These are phyloP conservation scores for Eumerus sabulonum DNA, from an alignment of 2,888 invertebrate species.

Conservation along the genomic window DNA sequence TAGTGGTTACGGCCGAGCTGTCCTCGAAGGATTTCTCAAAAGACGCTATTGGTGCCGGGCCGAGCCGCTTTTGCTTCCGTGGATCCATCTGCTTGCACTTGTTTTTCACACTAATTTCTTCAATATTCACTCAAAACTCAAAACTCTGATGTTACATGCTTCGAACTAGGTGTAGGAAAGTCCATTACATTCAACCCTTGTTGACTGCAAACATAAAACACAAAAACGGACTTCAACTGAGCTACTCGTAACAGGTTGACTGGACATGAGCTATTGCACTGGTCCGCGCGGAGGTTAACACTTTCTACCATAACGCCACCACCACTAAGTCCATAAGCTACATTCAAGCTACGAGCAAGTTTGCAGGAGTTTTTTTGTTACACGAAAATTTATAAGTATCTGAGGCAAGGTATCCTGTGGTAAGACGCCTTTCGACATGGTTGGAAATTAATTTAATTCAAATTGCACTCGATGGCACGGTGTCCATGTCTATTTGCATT, in stretches of 20 bases:
- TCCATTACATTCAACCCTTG: background rate
- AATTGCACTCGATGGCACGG: constrained; percentile 10
- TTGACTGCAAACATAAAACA: background rate
- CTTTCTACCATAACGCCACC: background rate
- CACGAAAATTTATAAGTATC: constrained; percentile 16
- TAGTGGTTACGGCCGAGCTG: constrained; percentile 69
- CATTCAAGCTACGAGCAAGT: background rate
- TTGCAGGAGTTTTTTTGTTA: background rate
- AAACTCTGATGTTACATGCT: no score
- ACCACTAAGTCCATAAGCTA: background rate
- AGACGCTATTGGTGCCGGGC: constrained; percentile 95
- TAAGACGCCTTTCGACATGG: background rate
- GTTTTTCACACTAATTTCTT: background rate
- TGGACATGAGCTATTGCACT: constrained; percentile 42
- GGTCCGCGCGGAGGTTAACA: constrained; percentile 33
- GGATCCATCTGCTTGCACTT: constrained; percentile 72
- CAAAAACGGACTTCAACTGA: background rate
- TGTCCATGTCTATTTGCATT: background rate
- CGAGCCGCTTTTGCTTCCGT: constrained; percentile 87
- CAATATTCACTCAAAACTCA: no score
- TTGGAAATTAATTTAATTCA: constrained; percentile 26
- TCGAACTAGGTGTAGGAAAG: no score
- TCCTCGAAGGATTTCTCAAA: constrained; percentile 84
- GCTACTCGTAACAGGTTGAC: constrained; percentile 45
- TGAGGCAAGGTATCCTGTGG: constrained; percentile 14